Conservation (phyloP, 2,797 vertebrate genomes). For the Choloepus didactylus region DNA sequence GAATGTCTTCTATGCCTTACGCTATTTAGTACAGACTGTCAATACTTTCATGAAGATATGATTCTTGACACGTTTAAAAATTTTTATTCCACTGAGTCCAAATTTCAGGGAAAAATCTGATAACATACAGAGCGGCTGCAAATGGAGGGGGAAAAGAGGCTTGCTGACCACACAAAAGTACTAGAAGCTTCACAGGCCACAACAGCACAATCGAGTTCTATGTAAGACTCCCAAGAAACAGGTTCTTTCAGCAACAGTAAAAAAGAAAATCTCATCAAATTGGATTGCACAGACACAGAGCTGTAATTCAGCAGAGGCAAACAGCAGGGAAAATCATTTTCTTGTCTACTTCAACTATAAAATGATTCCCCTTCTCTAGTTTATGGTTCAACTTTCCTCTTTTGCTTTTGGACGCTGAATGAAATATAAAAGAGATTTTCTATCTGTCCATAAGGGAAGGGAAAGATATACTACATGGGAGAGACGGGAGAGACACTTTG, state of each 20-base stretch:
- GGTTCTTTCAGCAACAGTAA: conserved; percentile 14
- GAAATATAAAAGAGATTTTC: conserved; percentile 3
- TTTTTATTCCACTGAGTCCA: neutral
- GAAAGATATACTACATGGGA: neutral
- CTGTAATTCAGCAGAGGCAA: conserved; percentile 18
- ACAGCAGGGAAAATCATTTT: conserved; percentile 38
- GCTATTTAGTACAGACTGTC: neutral
- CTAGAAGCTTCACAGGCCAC: neutral
- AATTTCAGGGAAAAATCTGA: neutral
- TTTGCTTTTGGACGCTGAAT: conserved; percentile 26
- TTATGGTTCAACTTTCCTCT: conserved; percentile 7
- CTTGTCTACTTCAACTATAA: conserved; percentile 23
- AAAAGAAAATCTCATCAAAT: conserved; percentile 67
- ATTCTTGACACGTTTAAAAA: conserved; percentile 25
- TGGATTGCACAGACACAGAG: conserved; percentile 57
- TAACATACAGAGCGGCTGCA: neutral
- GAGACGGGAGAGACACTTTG: neutral
- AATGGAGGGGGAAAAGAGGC: neutral
- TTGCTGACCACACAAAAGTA: neutral
- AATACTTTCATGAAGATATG: neutral
- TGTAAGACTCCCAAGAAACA: neutral
- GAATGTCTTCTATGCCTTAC: neutral
- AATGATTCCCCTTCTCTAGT: conserved; percentile 23
- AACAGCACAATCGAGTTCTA: neutral
- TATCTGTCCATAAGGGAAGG: neutral